Base-by-base conservation (phyloP, 1,140 invertebrate species). In the Cotesia glomerata region DNA sequence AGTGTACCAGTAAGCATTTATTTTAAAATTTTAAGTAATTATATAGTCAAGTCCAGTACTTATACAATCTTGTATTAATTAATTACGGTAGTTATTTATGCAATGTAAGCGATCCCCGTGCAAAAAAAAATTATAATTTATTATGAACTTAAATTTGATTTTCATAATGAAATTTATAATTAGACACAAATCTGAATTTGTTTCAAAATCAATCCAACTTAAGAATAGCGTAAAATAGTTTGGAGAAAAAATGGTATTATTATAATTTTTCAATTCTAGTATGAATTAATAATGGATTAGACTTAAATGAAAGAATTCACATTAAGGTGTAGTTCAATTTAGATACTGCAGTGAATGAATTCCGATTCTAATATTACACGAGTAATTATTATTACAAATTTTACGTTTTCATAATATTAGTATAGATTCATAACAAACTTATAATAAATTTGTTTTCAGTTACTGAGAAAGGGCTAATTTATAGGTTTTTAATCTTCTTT, bases 41-140 rank as follows among this genome's bases (percentile, higher is more conserved):
- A 61, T n/a, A 39, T 68, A n/a, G 68, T 52, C 51, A 14, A 61
- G 56, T 72, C 49, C 59, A 7, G n/a, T 67, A 51, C 39, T 9
- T 26, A 26, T 26, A 32, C 7, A 54, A 62, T 52, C 59, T 13
- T 1, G 8, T 45, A 9, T 7, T 45, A 45, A n/a, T n/a, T n/a
- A n/a, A 26, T 62, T 11, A 69, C 14, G 63, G 51, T 52, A 71
- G 9, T 54, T 35, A 16, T 59, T 35, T 67, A n/a, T 49, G 45
- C n/a, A 39, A 14, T 26, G 56, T 63, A 69, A 64, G 39, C 18
- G 39, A 39, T 7, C 52, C 58, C 59, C 39, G 49, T 62, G 72
- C 35, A 68, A 62, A n/a, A n/a, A n/a, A n/a, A n/a, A n/a, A n/a
- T n/a, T n/a, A n/a, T n/a, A n/a, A n/a, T n/a, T n/a, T n/a, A n/a